Percentiles rank a stretch among this genome's conserved stretches.
Conservation (phyloP, 2,888 invertebrate genomes). For the Seladonia tumulorum region DNA sequence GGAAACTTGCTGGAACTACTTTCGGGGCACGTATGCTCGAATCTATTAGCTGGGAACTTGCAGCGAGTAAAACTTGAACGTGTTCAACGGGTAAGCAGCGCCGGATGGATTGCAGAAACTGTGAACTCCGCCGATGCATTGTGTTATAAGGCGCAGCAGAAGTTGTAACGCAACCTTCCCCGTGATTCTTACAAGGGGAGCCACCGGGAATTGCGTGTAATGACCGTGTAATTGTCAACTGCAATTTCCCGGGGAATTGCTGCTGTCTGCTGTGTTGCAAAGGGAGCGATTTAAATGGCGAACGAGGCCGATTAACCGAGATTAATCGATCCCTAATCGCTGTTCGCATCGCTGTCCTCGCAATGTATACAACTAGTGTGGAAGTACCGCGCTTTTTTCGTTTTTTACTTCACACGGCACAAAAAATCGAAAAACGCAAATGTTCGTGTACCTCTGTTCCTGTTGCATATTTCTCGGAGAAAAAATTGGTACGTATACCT, state of each 20-base stretch:
- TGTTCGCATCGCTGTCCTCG: neutral
- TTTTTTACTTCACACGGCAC: neutral
- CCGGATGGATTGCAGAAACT: slow-evolving; percentile 43
- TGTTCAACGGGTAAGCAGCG: slow-evolving; percentile 16
- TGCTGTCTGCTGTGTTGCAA: neutral
- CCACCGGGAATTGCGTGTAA: slow-evolving; percentile 20
- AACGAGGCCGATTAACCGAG: neutral
- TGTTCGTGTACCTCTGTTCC: neutral
- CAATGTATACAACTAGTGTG: neutral
- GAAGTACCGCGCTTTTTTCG: neutral
- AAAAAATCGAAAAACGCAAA: no score
- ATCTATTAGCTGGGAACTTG: slow-evolving; percentile 44
- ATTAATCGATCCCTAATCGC: slow-evolving; percentile 8
- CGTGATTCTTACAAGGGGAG: slow-evolving; percentile 14
- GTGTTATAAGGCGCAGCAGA: slow-evolving; percentile 19
- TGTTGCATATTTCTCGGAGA: neutral
- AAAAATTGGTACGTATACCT: neutral
- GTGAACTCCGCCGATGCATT: slow-evolving; percentile 29
- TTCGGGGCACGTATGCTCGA: slow-evolving; percentile 37
- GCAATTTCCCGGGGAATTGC: slow-evolving; percentile 1
- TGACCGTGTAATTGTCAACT: slow-evolving; percentile 23
- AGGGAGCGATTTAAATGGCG: neutral
- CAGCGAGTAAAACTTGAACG: slow-evolving; percentile 33
- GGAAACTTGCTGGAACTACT: slow-evolving; percentile 41
- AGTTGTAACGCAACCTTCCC: slow-evolving; percentile 30